A percentile compares a stretch with the other conserved stretches of the same genome.
Conservation (phyloP, 2,797 vertebrate genomes). For the Rhodeus uyekii region DNA sequence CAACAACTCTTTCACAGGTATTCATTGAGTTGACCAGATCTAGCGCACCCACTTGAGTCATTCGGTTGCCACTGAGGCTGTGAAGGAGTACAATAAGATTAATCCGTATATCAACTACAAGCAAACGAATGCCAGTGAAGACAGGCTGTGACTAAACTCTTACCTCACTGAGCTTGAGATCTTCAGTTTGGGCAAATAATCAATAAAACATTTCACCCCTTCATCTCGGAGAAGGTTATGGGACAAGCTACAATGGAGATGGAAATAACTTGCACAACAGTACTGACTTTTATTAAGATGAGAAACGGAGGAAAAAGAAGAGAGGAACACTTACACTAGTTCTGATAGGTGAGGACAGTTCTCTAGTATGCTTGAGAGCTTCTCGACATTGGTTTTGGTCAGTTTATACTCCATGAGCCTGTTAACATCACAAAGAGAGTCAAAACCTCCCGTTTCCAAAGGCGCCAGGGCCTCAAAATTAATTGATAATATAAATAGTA, state of each 20-base stretch:
- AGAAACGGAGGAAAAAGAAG: background rate
- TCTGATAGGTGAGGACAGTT: conserved; percentile 68
- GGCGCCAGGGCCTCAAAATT: background rate
- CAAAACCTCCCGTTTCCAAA: background rate
- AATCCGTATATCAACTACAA: background rate
- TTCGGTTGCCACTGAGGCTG: conserved; percentile 81
- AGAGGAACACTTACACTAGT: conserved; percentile 78
- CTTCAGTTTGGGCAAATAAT: conserved; percentile 69
- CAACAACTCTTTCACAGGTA: conserved; percentile 61
- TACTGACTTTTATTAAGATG: background rate
- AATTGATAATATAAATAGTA: background rate
- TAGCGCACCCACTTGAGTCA: conserved; percentile 78
- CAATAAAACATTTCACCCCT: conserved; percentile 73
- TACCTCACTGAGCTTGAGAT: conserved; percentile 79
- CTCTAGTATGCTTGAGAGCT: conserved; percentile 73
- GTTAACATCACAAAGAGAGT: conserved; percentile 24
- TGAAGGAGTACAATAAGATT: background rate
- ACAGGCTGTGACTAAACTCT: conserved; percentile 56
- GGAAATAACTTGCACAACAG: background rate
- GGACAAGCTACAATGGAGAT: conserved; percentile 76
- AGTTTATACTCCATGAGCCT: conserved; percentile 79
- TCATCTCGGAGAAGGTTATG: conserved; percentile 78
- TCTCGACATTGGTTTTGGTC: conserved; percentile 60
- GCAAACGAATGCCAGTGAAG: background rate
- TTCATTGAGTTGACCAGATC: conserved; percentile 70